Base-by-base conservation (phyloP, 2,888 invertebrate species). In the Dusona sp. region DNA sequence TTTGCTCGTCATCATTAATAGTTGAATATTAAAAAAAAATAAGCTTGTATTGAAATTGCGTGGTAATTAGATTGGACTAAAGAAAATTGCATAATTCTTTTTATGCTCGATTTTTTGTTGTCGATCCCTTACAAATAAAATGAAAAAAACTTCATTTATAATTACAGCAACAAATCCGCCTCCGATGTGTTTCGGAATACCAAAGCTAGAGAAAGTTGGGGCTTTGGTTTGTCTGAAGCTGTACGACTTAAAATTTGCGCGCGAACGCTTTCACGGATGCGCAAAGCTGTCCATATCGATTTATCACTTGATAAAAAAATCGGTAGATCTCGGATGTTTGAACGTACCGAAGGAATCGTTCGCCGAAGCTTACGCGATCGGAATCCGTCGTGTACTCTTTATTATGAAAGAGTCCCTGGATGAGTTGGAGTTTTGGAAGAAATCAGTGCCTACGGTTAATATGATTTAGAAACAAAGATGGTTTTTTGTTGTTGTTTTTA, bases 151-250 rank as follows among this genome's bases (percentile, higher is more conserved):
- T 64, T 33, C 7, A 70, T 45, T 51, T 67, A 79, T 51, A 83
- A 86, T 84, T 86, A n/a, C 88, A 92, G 93, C 89, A 6, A 89
- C 87, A 36, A 93, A 93, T 87, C 93, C 93, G 74, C 93, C 93
- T n/a, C 91, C 92, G 11, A 77, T 93, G 22, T 93, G 93, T 74
- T 70, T 91, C 22, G 91, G 92, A 0, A 87, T 90, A 64, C 89
- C 91, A n/a, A 89, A 92, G 75, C 65, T 92, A 4, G 90, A 92
- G 74, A 79, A 90, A 45, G 61, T 91, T 25, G 19, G 87, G 22
- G 88, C 90, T 16, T 88, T 90, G 61, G 51, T 91, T 45, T 93
- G 93, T 70, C 57, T 93, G 42, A 88, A 87, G 65, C 80, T 93
- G 1, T 91, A 92, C 85, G 89, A 93, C 74, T 82, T 93, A 33